Evolutionary conservation across 2,113 vertebrate genomes (phyloP).

Genomic region (Entelurus aequoreus): DNA sequence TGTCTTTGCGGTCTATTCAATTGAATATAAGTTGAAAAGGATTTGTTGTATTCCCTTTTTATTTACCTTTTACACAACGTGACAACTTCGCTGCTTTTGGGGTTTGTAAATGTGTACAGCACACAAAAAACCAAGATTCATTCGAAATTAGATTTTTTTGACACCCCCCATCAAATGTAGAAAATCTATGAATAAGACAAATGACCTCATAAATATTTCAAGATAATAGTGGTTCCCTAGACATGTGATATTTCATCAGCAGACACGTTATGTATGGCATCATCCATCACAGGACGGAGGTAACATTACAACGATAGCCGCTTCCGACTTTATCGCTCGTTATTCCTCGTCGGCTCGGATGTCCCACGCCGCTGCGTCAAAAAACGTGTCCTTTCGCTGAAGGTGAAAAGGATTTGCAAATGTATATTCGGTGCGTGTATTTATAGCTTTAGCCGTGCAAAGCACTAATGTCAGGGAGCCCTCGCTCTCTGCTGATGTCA

Average conservation of each 20-base stretch:
- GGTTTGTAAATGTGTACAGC: no score
- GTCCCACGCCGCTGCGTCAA: conserved; percentile 1
- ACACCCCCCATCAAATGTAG: no score
- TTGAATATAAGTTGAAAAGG: no score
- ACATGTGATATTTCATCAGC: no score
- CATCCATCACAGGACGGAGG: conserved; percentile 16
- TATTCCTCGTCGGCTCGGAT: conserved; percentile 3
- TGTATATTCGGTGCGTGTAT: background rate
- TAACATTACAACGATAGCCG: conserved; percentile 31
- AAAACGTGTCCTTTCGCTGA: background rate
- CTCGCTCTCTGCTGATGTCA: conserved; percentile 43
- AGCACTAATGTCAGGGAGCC: conserved; percentile 22
- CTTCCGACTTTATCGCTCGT: conserved; percentile 8
- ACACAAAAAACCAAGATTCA: no score
- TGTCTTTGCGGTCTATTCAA: no score
- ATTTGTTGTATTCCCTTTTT: no score
- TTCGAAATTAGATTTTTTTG: no score
- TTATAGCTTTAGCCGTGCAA: background rate
- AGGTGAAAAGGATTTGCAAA: conserved; percentile 12
- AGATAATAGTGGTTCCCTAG: no score
- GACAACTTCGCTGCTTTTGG: no score
- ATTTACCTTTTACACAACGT: no score
- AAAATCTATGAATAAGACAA: background rate
- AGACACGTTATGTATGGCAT: no score
- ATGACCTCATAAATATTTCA: background rate